A percentile compares a stretch with the other conserved stretches of the same genome.
These are phyloP conservation scores for Acromyrmex heyeri DNA, from an alignment of 1,140 invertebrate genomes.

Conservation along the genomic window DNA sequence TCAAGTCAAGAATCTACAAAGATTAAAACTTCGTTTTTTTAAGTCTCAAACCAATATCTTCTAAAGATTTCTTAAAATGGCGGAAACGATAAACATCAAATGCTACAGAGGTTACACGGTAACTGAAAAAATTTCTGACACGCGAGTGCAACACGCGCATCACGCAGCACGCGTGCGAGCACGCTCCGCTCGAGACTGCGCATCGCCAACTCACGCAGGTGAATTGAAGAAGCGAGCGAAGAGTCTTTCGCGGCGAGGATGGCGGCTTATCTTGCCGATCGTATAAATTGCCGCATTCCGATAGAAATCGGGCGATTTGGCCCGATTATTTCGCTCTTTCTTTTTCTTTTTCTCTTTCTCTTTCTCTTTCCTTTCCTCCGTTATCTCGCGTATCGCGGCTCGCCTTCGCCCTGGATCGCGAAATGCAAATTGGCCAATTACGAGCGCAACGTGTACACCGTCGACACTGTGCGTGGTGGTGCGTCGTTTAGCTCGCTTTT, in stretches of 20 bases:
- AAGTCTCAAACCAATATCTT: neutral
- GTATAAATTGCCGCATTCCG: constrained; percentile 66
- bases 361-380: neutral
- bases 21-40: neutral
- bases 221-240: constrained; percentile 43
- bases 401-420: constrained; percentile 54
- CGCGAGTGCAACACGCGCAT: neutral
- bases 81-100: neutral
- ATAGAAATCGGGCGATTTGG: constrained; percentile 60
- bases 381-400: constrained; percentile 58
- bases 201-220: constrained; percentile 37
- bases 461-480: constrained; percentile 21
- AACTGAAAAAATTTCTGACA: neutral
- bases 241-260: constrained; percentile 1
- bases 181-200: constrained; percentile 5
- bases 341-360: neutral
- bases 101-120: neutral
- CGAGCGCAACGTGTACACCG: constrained; percentile 33
- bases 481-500: neutral
- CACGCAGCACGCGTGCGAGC: neutral
- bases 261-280: constrained; percentile 50
- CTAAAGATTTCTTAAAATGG: neutral
- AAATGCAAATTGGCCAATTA: constrained; percentile 66
- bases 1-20: constrained; percentile 12
- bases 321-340: constrained; percentile 37